phyloP scores from a whole-genome alignment of 2,113 vertebrate genomes.

The Glaucomys volans region DNA sequence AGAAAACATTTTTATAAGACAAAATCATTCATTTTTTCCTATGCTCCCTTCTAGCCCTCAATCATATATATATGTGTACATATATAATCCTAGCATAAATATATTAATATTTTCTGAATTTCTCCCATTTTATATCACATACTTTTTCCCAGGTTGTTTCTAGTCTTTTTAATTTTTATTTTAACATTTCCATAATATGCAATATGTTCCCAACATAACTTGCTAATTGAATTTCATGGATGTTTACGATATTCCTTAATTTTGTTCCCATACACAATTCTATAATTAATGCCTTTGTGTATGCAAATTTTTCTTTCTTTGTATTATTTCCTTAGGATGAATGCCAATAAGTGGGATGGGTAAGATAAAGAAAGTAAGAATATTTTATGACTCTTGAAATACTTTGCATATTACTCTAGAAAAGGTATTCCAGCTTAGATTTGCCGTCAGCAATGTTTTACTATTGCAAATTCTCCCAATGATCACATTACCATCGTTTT shows the following conservation, averaged over 20 bases:
- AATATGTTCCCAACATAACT: not conserved
- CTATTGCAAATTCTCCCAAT: not conserved
- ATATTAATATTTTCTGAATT: not conserved
- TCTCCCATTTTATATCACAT: not conserved
- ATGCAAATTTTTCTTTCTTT: conserved; percentile 31
- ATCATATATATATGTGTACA: not conserved
- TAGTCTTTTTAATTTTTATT: not conserved
- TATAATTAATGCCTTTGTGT: not conserved
- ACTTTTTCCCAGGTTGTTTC: not conserved
- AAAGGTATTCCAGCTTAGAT: not conserved
- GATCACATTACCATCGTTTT: not conserved
- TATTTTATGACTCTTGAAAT: not conserved
- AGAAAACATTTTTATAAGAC: not conserved
- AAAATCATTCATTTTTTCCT: not conserved
- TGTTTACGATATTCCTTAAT: not conserved
- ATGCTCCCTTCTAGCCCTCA: not conserved
- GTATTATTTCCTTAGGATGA: not conserved
- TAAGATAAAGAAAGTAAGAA: not conserved
- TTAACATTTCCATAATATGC: not conserved
- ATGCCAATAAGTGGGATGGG: not conserved
- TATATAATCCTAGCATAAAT: not conserved
- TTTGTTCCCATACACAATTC: not conserved
- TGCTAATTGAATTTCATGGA: not conserved
- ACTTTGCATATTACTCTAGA: not conserved
- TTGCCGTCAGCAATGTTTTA: not conserved